phyloP scores from a whole-genome alignment of 2,797 vertebrate genomes.

The Gorsachius magnificus region DNA sequence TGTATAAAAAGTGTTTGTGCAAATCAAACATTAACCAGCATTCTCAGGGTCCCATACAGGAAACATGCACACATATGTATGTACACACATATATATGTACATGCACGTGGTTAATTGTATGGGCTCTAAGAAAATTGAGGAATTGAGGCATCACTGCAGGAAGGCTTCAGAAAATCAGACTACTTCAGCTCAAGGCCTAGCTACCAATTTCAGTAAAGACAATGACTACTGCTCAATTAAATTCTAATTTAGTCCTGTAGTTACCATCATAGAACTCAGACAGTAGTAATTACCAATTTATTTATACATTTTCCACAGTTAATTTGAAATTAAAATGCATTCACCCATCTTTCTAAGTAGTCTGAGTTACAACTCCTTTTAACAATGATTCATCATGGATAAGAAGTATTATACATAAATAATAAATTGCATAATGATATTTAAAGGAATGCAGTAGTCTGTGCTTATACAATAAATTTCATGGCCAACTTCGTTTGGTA shows the following conservation, averaged over 20 bases:
- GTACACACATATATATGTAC: too few relatives aligned
- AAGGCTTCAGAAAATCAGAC: background rate
- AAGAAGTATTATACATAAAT: background rate
- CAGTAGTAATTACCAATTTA: background rate
- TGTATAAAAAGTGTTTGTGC: background rate
- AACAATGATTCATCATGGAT: background rate
- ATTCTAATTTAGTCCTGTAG: background rate
- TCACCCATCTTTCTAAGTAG: background rate
- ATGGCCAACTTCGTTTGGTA: background rate
- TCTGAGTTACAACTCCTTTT: background rate
- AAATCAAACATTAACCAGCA: background rate
- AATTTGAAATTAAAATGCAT: background rate
- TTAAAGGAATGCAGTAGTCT: background rate
- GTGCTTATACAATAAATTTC: background rate
- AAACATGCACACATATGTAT: background rate
- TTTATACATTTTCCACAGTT: background rate
- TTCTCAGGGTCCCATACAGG: background rate
- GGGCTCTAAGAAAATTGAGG: background rate
- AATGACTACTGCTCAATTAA: background rate
- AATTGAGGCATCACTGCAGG: background rate
- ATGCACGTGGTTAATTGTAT: background rate
- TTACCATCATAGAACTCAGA: background rate
- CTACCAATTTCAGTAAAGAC: background rate
- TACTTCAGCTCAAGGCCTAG: background rate
- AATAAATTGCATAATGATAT: background rate